Percentiles rank a stretch among this genome's conserved stretches.
Conservation (phyloP, 1,140 invertebrate genomes). For the Papilio machaon region DNA sequence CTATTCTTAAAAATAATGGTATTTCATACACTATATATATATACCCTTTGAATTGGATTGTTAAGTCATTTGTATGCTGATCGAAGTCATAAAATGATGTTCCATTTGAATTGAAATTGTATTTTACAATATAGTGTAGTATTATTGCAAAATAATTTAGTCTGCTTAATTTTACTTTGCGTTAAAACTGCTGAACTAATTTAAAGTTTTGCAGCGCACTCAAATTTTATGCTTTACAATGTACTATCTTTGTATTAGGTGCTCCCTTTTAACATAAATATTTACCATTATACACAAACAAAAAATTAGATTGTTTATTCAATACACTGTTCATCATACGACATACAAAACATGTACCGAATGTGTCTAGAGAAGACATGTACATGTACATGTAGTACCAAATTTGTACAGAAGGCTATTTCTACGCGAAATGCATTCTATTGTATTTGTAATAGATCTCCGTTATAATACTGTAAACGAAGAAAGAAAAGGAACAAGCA, state of each 20-base stretch:
- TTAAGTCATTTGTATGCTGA: not conserved
- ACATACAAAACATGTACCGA: too few relatives aligned
- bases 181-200: conserved; percentile 20
- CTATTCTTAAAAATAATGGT: not conserved
- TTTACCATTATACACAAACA: not conserved
- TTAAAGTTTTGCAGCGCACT: conserved; percentile 10
- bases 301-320: too few relatives aligned
- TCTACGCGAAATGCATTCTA: too few relatives aligned
- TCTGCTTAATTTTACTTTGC: conserved; percentile 6
- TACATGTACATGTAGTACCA: too few relatives aligned
- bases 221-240: conserved; percentile 18
- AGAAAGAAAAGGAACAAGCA: not conserved
- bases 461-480: not conserved
- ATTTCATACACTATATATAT: too few relatives aligned
- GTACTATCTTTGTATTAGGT: conserved; percentile 8
- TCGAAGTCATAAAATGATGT: not conserved
- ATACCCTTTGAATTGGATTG: not conserved
- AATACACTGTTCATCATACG: too few relatives aligned
- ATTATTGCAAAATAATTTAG: conserved; percentile 10
- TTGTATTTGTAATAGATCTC: not conserved
- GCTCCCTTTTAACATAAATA: not conserved
- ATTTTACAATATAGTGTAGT: not conserved
- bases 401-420: too few relatives aligned
- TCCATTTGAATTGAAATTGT: not conserved
- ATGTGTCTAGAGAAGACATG: too few relatives aligned